phyloP scores from a whole-genome alignment of 2,113 vertebrate genomes.

The Synodontis membranacea region DNA sequence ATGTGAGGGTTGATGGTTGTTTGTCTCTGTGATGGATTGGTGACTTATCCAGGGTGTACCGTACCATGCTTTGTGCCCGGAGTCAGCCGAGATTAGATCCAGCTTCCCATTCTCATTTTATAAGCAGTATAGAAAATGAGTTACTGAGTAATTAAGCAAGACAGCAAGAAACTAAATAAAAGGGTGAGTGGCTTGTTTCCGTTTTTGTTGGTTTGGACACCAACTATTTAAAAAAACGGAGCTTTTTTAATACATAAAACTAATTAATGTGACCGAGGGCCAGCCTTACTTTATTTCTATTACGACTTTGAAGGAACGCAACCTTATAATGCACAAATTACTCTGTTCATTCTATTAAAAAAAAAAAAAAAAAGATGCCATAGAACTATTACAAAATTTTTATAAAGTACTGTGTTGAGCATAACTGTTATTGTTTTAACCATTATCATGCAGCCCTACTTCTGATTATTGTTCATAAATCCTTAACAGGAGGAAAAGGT shows the following conservation, averaged over 20 bases:
- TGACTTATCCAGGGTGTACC: no score
- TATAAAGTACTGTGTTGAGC: not conserved
- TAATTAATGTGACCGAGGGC: not conserved
- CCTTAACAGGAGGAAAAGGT: not conserved
- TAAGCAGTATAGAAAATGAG: not conserved
- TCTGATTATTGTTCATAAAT: not conserved
- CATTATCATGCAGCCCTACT: not conserved
- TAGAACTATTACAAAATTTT: not conserved
- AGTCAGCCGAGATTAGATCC: no score
- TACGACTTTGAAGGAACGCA: not conserved
- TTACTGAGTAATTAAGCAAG: not conserved
- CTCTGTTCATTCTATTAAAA: not conserved
- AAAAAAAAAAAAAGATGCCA: not conserved
- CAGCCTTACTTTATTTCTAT: not conserved
- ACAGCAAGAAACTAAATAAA: not conserved
- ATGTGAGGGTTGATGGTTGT: no score
- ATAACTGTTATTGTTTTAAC: not conserved
- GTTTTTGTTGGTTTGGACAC: not conserved
- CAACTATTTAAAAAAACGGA: no score
- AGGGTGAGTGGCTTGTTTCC: not conserved
- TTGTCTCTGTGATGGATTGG: no score
- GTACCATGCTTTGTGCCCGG: no score
- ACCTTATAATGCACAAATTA: not conserved
- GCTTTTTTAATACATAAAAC: not conserved
- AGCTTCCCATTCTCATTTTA: no score